Base-by-base conservation (phyloP, 1,140 invertebrate species). In the Stegodyphus dumicola region DNA sequence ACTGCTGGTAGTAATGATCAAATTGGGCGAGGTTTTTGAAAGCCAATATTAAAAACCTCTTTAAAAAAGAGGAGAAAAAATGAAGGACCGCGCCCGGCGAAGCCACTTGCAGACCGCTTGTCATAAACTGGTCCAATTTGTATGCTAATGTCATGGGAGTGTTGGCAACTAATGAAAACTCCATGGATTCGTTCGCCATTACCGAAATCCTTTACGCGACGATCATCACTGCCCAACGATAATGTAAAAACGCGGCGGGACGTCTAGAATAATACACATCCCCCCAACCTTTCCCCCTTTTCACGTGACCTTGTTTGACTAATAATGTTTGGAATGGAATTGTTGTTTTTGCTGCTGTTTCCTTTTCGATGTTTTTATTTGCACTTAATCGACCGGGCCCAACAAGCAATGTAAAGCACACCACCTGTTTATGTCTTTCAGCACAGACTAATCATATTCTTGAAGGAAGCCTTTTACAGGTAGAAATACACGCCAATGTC, bases 71-170 rank as follows among this genome's bases (percentile, higher is more conserved):
- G 33, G 48, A 15, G 49, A 60, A 60, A 60, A 60, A 56, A 56
- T 18, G 52, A 52, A 18, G 15, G 67, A 53, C 78, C 78, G 71
- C 78, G 71, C 78, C 78, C 71, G 64, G 60, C 65, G 66, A 60
- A 77, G 33, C 33, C 33, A 33, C 33, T 33, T 33, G 33, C 15
- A 60, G 51, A 52, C 18, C 53, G 10, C 71, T 64, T 75, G 80
- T 74, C 80, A 83, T 67, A 74, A 83, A 65, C 80, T 65, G 71
- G 71, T 66, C 73, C 80, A 83, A 83, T 83, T 83, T 83, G 80
- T 83, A 83, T 83, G 80, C 80, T 83, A 83, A 83, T 83, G 17
- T 49, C 56, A 53, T 33, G 80, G 71, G 80, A 83, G 80, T 83
- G 71, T 81, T 73, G 78, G 53, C 78, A 33, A 74, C 80, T 83